These are phyloP conservation scores for Coecobrya sp. DNA, from an alignment of 2,888 invertebrate genomes.

Conservation along the genomic window DNA sequence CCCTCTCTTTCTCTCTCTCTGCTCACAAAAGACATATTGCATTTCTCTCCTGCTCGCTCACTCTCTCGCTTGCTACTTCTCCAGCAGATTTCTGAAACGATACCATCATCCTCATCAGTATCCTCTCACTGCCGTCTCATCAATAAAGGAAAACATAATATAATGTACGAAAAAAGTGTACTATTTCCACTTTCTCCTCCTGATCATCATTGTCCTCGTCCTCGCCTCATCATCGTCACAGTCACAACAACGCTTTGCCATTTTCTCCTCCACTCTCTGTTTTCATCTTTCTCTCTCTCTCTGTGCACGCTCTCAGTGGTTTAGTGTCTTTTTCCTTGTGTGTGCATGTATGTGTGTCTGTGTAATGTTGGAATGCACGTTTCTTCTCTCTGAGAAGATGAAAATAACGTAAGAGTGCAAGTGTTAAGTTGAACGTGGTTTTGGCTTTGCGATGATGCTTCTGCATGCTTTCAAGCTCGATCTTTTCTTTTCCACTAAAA, in stretches of 20 bases:
- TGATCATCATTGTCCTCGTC: slow-evolving; percentile 30
- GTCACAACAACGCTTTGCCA: slow-evolving; percentile 56
- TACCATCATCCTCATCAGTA: not conserved
- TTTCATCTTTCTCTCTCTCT: slow-evolving; percentile 26
- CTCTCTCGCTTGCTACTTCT: too few species aligned
- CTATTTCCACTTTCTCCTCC: slow-evolving; percentile 26
- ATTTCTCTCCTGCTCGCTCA: not conserved
- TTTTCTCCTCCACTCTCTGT: slow-evolving; percentile 48
- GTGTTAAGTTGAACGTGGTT: slow-evolving; percentile 62
- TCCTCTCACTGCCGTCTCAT: slow-evolving; percentile 28
- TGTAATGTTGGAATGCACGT: slow-evolving; percentile 2
- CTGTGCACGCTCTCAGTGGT: not conserved
- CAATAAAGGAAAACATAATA: slow-evolving; percentile 50
- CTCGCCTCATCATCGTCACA: slow-evolving; percentile 25
- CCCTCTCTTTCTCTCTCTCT: not conserved
- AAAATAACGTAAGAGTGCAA: slow-evolving; percentile 43
- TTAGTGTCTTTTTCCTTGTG: slow-evolving; percentile 14
- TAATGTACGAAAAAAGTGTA: slow-evolving; percentile 56
- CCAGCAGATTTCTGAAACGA: too few species aligned
- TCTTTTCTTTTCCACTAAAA: not conserved
- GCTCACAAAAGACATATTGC: slow-evolving; percentile 43
- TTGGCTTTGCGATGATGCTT: slow-evolving; percentile 26
- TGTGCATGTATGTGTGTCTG: not conserved
- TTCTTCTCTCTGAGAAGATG: slow-evolving; percentile 3
- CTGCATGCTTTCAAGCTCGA: not conserved